Base-by-base conservation (phyloP, 1,140 invertebrate species). In the Mylabris phalerata region DNA sequence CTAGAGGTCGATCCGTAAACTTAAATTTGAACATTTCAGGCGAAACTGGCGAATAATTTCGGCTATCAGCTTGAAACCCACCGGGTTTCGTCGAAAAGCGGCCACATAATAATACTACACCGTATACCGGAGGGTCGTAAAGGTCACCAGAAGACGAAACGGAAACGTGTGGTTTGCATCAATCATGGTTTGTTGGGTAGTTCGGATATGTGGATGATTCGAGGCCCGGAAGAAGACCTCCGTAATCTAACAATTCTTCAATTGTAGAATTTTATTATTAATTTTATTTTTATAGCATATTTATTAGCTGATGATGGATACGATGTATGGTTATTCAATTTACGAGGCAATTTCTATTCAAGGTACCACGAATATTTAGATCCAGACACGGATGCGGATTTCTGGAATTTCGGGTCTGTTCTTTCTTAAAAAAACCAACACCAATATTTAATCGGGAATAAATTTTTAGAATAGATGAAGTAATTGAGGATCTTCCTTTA, bases 261-360 rank as follows among this genome's bases (percentile, higher is more conserved):
- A 19, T 41, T 9, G 7, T 7, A 47, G n/a, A 32, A 55, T 19
- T n/a, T 32, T 46, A 6, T 24, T 48, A 25, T 26, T 43, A 27
- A 51, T 42, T 6, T n/a, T 9, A 10, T 3, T 39, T 60, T 75
- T 75, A 42, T 60, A 85, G 85, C 70, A 9, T 87, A 83, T 63
- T 71, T 85, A 25, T 73, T 88, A 6, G 80, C 83, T 4, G 83
- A 88, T 73, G 72, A 73, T 50, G 87, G 87, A 39, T 91, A 82
- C 62, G 88, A 91, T 67, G 87, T 90, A 0, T 89, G 85, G 85
- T 65, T 87, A 48, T 80, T 81, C 0, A 88, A 88, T 66, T 73
- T 75, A 4, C 75, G 86, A 44, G 85, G 86, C 0, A 87, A 81
- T 59, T 72, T 69, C 25, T 84, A 86, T 65, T 82, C 80, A 0